These are phyloP conservation scores for Caenorhabditis macrosperma DNA, from an alignment of 2,888 invertebrate species.

Conservation along the genomic window DNA sequence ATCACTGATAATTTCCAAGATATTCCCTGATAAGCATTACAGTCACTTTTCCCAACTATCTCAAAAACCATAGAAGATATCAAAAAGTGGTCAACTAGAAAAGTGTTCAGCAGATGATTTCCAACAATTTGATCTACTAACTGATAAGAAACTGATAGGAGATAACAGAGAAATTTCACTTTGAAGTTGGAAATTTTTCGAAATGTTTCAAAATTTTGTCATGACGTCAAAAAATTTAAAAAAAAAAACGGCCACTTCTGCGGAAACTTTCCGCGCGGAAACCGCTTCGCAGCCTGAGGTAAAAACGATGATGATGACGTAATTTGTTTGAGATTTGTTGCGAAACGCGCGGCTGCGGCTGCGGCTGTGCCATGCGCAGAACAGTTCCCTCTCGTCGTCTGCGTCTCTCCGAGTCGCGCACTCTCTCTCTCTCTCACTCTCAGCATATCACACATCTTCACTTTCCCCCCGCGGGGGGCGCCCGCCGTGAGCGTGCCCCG, in stretches of 20 bases:
- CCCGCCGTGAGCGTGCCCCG: no score
- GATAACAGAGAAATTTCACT: not conserved
- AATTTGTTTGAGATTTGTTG: conserved; percentile 6
- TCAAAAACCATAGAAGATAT: not conserved
- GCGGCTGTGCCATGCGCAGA: conserved; percentile 5
- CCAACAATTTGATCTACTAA: not conserved
- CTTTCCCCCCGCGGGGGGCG: not conserved
- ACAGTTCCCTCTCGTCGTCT: conserved; percentile 6
- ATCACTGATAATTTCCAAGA: not conserved
- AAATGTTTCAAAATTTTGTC: not conserved
- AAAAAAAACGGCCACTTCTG: no score
- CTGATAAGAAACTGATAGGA: not conserved
- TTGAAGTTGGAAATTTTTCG: not conserved
- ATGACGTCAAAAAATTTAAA: not conserved
- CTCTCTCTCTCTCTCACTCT: not conserved
- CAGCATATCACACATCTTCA: not conserved
- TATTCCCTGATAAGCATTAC: not conserved
- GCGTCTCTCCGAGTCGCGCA: not conserved
- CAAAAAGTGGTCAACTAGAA: not conserved
- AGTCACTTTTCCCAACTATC: not conserved
- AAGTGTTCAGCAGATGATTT: not conserved
- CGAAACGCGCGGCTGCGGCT: no score
- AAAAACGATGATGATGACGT: conserved; percentile 15
- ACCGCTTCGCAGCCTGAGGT: not conserved
- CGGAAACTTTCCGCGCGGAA: conserved; percentile 1